phyloP scores from a whole-genome alignment of 2,797 vertebrate species.

The Clarias fuscus region DNA sequence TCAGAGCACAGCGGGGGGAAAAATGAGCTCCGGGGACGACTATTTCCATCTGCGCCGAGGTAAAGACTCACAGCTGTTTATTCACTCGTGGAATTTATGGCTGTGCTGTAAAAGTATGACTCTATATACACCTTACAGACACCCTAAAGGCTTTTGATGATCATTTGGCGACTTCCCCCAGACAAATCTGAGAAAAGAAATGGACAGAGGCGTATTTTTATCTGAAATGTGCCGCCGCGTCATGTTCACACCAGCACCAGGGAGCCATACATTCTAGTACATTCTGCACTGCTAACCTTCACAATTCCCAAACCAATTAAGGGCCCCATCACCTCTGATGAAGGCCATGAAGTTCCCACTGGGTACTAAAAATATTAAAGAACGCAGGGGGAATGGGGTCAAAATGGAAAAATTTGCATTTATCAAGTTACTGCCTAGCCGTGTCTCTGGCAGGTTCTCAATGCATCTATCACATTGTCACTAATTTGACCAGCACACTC shows the following conservation, averaged over 20 bases:
- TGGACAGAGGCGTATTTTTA: not conserved
- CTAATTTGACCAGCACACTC: no score
- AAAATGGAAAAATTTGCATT: no score
- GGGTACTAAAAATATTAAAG: no score
- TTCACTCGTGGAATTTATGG: not conserved
- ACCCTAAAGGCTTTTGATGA: not conserved
- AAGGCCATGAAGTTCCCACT: no score
- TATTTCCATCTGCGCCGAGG: not conserved
- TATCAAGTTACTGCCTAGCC: no score
- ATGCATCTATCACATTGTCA: no score
- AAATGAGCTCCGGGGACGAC: conserved; percentile 6
- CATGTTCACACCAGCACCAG: not conserved
- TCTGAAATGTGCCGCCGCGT: not conserved
- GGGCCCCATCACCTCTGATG: not conserved
- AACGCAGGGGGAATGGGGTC: no score
- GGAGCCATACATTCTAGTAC: not conserved
- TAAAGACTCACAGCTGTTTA: not conserved
- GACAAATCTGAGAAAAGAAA: not conserved
- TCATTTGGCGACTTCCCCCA: not conserved
- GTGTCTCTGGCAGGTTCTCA: no score
- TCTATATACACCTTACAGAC: not conserved
- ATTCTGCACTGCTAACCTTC: not conserved
- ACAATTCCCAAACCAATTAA: not conserved
- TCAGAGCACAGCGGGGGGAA: not conserved
- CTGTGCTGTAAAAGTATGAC: not conserved